Evolutionary conservation across 2,888 invertebrate genomes (phyloP).

Genomic region (Patella caerulea): DNA sequence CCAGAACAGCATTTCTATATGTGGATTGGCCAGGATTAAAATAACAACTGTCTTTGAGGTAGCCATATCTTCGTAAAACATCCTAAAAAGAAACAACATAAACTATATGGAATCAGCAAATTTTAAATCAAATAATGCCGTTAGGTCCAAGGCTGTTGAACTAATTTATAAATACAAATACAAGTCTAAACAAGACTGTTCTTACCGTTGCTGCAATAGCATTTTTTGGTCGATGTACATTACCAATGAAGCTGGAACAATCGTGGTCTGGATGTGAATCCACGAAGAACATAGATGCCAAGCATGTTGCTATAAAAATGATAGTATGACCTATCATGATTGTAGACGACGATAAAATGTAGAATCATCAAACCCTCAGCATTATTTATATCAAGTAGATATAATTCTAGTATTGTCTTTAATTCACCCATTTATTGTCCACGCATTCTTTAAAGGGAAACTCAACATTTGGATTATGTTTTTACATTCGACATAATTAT

Average conservation of each 20-base stretch:
- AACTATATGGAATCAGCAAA: no score
- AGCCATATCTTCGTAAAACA: constrained; percentile 3
- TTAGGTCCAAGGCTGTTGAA: no score
- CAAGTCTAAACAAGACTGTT: background rate
- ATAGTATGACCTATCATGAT: no score
- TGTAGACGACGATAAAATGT: no score
- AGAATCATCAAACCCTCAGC: no score
- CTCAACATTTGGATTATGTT: no score
- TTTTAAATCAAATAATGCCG: no score
- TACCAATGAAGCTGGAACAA: background rate
- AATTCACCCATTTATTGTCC: no score
- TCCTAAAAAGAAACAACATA: background rate
- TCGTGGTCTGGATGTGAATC: background rate
- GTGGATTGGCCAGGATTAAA: background rate
- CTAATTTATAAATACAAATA: background rate
- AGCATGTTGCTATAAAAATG: background rate
- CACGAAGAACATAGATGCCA: background rate
- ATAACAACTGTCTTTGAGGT: background rate
- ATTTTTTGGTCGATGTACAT: background rate
- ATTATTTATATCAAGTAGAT: no score
- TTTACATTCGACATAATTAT: no score
- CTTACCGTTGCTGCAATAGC: constrained; percentile 2
- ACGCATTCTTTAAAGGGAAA: no score
- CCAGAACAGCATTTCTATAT: background rate
- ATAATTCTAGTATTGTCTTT: no score